A percentile compares a stretch with the other conserved stretches of the same genome.
Evolutionary conservation across 92 coral and sea anemone species (phyloP).

Genomic region (Hydrozoanthus gracilis): DNA sequence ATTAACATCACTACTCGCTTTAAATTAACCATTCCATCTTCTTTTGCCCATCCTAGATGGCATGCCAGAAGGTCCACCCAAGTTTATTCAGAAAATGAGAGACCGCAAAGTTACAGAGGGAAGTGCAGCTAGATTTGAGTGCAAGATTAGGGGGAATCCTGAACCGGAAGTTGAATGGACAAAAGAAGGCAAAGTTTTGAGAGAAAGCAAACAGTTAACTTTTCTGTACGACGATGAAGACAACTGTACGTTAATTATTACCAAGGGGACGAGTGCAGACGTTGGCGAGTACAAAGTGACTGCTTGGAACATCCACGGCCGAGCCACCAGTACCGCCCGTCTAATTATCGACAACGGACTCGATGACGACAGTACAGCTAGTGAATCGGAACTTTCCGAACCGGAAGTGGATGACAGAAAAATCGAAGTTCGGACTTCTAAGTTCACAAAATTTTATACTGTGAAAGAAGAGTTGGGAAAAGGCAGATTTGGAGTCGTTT

Average conservation of each 20-base stretch:
- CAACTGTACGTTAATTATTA: slow-evolving; percentile 93
- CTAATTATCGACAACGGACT: slow-evolving; percentile 78
- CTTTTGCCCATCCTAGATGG: slow-evolving; percentile 83
- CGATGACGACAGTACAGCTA: slow-evolving; percentile 80
- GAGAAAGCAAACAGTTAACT: slow-evolving; percentile 95
- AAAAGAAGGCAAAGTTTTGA: slow-evolving; percentile 84
- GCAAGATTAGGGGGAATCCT: slow-evolving; percentile 92
- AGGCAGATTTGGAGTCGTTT: slow-evolving; percentile 97
- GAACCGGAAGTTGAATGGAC: slow-evolving; percentile 97
- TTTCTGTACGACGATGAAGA: slow-evolving; percentile 94
- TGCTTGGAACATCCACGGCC: slow-evolving; percentile 89
- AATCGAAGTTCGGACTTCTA: slow-evolving; percentile 67
- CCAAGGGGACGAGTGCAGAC: slow-evolving; percentile 91
- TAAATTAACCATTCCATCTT: slow-evolving; percentile 52
- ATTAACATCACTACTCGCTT: not conserved
- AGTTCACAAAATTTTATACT: slow-evolving; percentile 80
- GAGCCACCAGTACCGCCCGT: slow-evolving; percentile 84
- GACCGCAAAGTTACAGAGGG: slow-evolving; percentile 95
- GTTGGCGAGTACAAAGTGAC: slow-evolving; percentile 97
- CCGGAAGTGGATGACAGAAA: slow-evolving; percentile 68
- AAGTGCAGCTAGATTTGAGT: slow-evolving; percentile 97
- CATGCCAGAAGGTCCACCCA: slow-evolving; percentile 96
- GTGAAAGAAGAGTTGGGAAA: slow-evolving; percentile 95
- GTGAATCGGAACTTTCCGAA: slow-evolving; percentile 81
- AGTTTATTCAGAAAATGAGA: slow-evolving; percentile 82